A percentile compares a stretch with the other conserved stretches of the same genome.
phyloP scores from a whole-genome alignment of 2,888 invertebrate genomes.

The Phasia obesa region DNA sequence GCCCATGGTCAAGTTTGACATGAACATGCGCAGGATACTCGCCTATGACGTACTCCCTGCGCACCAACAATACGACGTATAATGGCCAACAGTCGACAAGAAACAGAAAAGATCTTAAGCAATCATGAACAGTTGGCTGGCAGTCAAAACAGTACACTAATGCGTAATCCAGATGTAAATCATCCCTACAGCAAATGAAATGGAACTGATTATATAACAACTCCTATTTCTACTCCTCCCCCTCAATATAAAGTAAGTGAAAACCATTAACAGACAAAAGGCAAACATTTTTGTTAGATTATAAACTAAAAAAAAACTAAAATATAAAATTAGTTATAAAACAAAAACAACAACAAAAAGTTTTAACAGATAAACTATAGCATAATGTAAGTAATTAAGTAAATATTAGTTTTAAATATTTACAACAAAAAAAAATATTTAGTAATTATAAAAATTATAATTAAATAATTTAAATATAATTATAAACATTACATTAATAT shows the following conservation, averaged over 20 bases:
- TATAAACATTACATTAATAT: constrained; percentile 10
- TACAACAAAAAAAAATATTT: constrained; percentile 13
- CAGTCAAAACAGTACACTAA: constrained; percentile 80
- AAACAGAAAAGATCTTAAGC: constrained; percentile 82
- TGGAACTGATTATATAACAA: constrained; percentile 70
- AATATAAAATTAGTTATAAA: constrained; percentile 27
- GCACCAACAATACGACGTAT: constrained; percentile 82
- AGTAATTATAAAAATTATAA: constrained; percentile 11
- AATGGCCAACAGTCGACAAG: constrained; percentile 82
- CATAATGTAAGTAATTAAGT: constrained; percentile 41
- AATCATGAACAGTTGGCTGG: constrained; percentile 77
- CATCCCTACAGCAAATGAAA: constrained; percentile 80
- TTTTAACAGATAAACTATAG: constrained; percentile 55
- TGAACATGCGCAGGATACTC: constrained; percentile 85
- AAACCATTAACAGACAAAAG: constrained; percentile 27
- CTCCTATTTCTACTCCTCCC: constrained; percentile 43
- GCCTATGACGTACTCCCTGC: constrained; percentile 83
- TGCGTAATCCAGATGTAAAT: constrained; percentile 81
- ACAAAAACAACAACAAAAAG: constrained; percentile 17
- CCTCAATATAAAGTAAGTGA: constrained; percentile 51
- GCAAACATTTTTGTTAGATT: constrained; percentile 16
- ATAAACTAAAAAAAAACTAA: neutral
- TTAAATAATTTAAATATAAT: constrained; percentile 14
- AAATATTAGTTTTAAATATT: constrained; percentile 52
- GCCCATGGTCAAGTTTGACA: constrained; percentile 94